Percentiles rank a stretch among this genome's conserved stretches.
Evolutionary conservation across 2,888 invertebrate species (phyloP).

Genomic region (Tenthredo mesomela): DNA sequence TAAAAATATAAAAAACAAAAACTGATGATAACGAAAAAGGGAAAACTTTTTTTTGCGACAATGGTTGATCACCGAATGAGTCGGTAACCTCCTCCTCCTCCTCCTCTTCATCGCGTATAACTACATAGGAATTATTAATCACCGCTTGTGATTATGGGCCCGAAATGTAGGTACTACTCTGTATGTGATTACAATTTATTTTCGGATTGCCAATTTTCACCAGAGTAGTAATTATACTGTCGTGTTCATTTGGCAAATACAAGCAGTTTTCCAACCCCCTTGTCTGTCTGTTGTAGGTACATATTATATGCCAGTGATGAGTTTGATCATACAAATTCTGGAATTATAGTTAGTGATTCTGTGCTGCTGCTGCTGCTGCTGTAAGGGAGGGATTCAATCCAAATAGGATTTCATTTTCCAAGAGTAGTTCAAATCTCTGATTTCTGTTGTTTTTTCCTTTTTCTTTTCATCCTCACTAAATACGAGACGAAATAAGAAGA

Average conservation of each 20-base stretch:
- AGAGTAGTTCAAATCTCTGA: neutral
- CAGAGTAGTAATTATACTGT: constrained; percentile 12
- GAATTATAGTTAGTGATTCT: neutral
- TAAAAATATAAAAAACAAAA: no score
- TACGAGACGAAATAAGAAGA: neutral
- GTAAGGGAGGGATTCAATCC: neutral
- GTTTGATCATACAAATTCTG: constrained; percentile 4
- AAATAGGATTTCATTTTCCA: neutral
- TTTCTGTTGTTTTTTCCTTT: neutral
- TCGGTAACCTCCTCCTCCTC: neutral
- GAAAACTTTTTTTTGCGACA: neutral
- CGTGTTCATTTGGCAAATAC: constrained; percentile 35
- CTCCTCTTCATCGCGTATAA: neutral
- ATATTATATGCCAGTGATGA: constrained; percentile 24
- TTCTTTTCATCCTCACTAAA: neutral
- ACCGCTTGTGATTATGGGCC: constrained; percentile 12
- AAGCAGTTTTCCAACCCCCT: constrained; percentile 29
- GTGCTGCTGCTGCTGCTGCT: neutral
- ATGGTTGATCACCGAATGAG: neutral
- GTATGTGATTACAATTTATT: constrained; percentile 37
- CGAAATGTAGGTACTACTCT: neutral
- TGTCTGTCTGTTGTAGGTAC: neutral
- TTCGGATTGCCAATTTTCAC: constrained; percentile 32
- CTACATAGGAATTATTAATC: constrained; percentile 8
- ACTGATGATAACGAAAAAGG: neutral